phyloP scores from a whole-genome alignment of 2,888 invertebrate genomes.

The Caenorhabditis panamensis region DNA sequence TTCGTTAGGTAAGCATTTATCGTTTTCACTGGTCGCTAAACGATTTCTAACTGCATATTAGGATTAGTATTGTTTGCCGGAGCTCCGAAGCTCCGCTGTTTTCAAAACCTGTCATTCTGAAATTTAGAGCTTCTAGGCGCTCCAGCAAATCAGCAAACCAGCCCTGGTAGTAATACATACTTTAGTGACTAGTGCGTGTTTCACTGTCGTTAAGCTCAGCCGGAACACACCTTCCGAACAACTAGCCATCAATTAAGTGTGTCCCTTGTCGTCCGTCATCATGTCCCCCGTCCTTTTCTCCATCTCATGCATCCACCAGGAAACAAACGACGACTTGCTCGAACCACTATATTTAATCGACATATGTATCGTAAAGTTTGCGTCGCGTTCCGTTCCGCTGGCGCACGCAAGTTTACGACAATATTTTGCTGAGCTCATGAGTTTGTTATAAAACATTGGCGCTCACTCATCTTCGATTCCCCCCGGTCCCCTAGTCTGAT shows the following conservation, averaged over 20 bases:
- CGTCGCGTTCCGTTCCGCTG: slow-evolving; percentile 6
- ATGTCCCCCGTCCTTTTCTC: not conserved
- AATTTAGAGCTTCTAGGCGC: not conserved
- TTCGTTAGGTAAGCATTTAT: slow-evolving; percentile 15
- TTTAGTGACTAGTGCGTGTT: slow-evolving; percentile 20
- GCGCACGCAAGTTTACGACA: slow-evolving; percentile 19
- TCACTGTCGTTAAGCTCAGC: slow-evolving; percentile 21
- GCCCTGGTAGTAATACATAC: not conserved
- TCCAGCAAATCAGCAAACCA: not conserved
- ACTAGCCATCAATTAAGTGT: slow-evolving; percentile 33
- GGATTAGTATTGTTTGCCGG: too few relatives aligned
- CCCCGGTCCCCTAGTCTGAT: not conserved
- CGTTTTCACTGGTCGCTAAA: too few relatives aligned
- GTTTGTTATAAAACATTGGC: slow-evolving; percentile 39
- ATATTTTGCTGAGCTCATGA: slow-evolving; percentile 22
- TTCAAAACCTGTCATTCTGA: too few relatives aligned
- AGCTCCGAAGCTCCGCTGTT: too few relatives aligned
- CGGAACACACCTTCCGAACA: slow-evolving; percentile 21
- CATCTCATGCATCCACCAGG: not conserved
- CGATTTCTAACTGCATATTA: too few relatives aligned
- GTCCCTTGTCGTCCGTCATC: not conserved
- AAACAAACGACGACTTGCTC: slow-evolving; percentile 13
- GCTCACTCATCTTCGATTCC: not conserved
- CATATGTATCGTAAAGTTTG: slow-evolving; percentile 55
- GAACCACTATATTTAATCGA: slow-evolving; percentile 32